Base-by-base conservation (phyloP, 2,797 vertebrate genomes). In the Ctenosaura bakeri region DNA sequence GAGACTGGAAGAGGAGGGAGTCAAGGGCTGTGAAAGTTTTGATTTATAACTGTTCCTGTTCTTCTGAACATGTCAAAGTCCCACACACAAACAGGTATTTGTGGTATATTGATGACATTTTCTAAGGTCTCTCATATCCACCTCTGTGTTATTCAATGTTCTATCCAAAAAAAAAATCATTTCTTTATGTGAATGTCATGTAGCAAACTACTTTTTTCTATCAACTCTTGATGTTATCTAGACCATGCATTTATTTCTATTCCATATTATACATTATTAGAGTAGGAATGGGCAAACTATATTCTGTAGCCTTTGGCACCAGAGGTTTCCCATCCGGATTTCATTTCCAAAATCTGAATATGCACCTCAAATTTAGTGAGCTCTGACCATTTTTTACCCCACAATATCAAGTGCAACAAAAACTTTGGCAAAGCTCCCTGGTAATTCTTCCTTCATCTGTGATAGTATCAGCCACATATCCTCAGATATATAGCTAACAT, bases 21-120 rank as follows among this genome's bases (percentile, higher is more conserved):
- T 88, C 64, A 42, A 87, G 16, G 50, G 26, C 64, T 46, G 14
- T 18, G 38, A 71, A 83, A 6, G 16, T 18, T 52, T 54, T 18
- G 22, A 56, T 10, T 76, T 74, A n/a, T 16, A 26, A 5, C 35
- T 78, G 38, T n/a, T 83, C 29, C 46, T 90, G 26, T 20, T 32
- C 14, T 76, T 24, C 71, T 56, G 80, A 78, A 87, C 59, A 26
- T 59, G 66, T 1, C 7, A 64, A 32, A 20, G 46, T 10, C 1
- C 8, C 5, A 20, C 56, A 14, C 46, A 6, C 26, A 8, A 85
- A 16, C 29, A 90, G 77, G 56, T 52, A 88, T 62, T 24, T 77
- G 83, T 69, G 90, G 73, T 84, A 81, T 56, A 88, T 22, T 20
- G 54, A 78, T 87, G 76, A 82, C 4, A 56, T 83, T 73, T 83